Evolutionary conservation across 2,797 vertebrate species (phyloP), one percentile per base, ranked within the genome.

Genomic region (Sebastes umbrosus): DNA sequence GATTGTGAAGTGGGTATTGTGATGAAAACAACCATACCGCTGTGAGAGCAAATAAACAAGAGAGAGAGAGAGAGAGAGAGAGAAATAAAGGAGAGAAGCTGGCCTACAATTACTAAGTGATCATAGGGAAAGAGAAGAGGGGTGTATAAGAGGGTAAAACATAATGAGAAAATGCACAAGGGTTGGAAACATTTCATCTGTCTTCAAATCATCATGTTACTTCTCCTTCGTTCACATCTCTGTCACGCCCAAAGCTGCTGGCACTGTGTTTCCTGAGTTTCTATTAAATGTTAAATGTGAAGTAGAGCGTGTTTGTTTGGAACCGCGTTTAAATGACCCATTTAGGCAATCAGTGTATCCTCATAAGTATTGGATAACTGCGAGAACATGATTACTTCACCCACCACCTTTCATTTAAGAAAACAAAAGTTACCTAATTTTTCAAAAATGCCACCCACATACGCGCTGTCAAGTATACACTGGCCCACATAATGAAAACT

Each of bases 371-470:
- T 89, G 76, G 32, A 78, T 84, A 75, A 80, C 75, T 50, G 39
- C 11, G 29, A 43, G 14, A 84, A 79, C 65, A 82, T 31, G 67
- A 88, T 82, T 77, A 75, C 76, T 84, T 85, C 80, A 77, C 71
- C 54, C 77, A 78, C 34, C 71, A 70, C 50, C 70, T 84, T 85
- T 85, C 68, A 84, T 89, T 90, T 78, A 84, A 69, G 78, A 83
- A 86, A 86, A 86, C 75, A 89, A 89, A 93, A 90, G 82, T 90
- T 91, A 86, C 62, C 71, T 85, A 36, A 83, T 80, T 84, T 83
- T 73, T 88, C 70, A 83, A 78, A 84, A 88, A 85, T 76, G 66
- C 86, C 90, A 85, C 91, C 90, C 87, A 90, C 83, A 76, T 75
- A 43, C 43, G n/a, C 4, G 55, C 83, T 75, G 79, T 84, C 71